These are phyloP conservation scores for Drosophila quadrilineata DNA, from an alignment of 1,140 invertebrate species.

Conservation along the genomic window DNA sequence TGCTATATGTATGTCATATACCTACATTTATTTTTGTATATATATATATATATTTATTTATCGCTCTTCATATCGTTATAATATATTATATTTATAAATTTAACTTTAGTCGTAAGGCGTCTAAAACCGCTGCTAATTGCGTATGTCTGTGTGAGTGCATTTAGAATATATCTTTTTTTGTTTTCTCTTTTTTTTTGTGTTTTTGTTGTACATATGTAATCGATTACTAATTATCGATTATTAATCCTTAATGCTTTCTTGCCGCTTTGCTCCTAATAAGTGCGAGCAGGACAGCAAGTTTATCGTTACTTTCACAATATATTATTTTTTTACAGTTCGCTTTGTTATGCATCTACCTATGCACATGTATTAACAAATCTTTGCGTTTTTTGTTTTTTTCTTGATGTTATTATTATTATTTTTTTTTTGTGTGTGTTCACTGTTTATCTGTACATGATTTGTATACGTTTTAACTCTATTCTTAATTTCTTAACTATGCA, in stretches of 20 bases:
- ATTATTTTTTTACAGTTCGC: no score
- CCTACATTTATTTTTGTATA: slow-evolving; percentile 29
- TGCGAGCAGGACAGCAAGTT: no score
- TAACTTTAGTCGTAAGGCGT: slow-evolving; percentile 62
- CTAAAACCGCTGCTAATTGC: slow-evolving; percentile 68
- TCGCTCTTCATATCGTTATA: no score
- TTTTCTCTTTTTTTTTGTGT: neutral
- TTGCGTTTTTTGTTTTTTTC: slow-evolving; percentile 1
- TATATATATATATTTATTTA: slow-evolving; percentile 34
- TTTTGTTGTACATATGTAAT: slow-evolving; percentile 3
- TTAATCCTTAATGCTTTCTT: slow-evolving; percentile 5
- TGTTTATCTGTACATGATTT: slow-evolving; percentile 58
- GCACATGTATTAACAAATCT: no score
- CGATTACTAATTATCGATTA: slow-evolving; percentile 10
- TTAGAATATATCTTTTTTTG: slow-evolving; percentile 39
- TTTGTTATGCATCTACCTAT: no score
- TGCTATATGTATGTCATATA: slow-evolving; percentile 28
- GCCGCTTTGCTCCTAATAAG: neutral
- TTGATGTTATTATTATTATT: neutral
- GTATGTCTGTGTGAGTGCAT: slow-evolving; percentile 30
- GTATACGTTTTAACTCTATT: slow-evolving; percentile 64
- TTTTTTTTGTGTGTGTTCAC: no score
- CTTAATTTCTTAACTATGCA: slow-evolving; percentile 56
- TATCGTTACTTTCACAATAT: no score
- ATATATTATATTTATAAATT: slow-evolving; percentile 44